Evolutionary conservation across 1,140 invertebrate genomes (phyloP), one percentile per base, ranked within the genome.

Genomic region (Drosophila truncata): DNA sequence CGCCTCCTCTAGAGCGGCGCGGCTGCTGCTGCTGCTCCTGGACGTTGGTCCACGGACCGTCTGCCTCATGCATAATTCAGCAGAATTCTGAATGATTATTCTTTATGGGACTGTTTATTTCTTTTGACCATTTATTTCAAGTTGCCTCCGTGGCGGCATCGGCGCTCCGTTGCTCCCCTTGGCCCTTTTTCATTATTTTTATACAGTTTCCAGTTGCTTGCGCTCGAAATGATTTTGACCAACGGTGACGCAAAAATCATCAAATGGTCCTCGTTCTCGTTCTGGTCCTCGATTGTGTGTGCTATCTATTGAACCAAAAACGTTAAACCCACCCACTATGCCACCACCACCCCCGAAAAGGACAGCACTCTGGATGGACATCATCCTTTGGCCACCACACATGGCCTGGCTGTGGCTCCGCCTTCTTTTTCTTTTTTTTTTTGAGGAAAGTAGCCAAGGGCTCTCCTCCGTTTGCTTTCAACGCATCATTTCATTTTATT

Each of bases 51-150:
- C 47, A 46, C 76, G 44, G 78, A 71, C 59, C 44, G 70, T 50
- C 69, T 76, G 78, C 62, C 81, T 92, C 91, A 92, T 92, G 91
- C 91, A 92, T 92, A 91, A 92, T 92, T 92, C 91, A 92, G 85
- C 85, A 92, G 91, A 92, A 91, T 92, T 92, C 91, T 86, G 88
- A 92, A 92, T 92, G 91, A 92, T 92, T 92, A 92, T 92, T 92
- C 91, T 92, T 92, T 92, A 92, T 92, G 91, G 91, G 91, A 92
- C 91, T 92, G 91, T 92, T 92, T 92, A 92, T 92, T 92, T 92
- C 91, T 92, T 87, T 91, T 91, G 91, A 92, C 91, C 91, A 92
- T 92, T 92, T 92, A 92, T 92, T 91, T 92, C 91, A 91, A 87
- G 87, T 92, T 92, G 82, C 57, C 78, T 67, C 72, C 65, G 71